phyloP scores from a whole-genome alignment of 2,797 vertebrate species.

The Myotis daubentonii region DNA sequence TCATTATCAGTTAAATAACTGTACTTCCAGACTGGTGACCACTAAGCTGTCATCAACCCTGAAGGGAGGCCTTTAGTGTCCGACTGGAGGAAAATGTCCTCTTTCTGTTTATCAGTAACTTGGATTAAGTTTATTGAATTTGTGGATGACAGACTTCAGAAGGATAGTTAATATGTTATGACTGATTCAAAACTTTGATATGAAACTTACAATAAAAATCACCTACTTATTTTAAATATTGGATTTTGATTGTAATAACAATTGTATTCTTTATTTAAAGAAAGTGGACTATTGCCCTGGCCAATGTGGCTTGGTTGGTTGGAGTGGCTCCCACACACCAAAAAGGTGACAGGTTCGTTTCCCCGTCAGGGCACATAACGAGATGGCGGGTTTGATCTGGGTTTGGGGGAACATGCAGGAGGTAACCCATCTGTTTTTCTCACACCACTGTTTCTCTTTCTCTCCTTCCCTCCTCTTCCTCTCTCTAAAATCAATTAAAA shows the following conservation, averaged over 20 bases:
- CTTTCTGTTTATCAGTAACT: neutral
- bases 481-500: neutral
- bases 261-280: neutral
- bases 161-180: neutral
- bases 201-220: neutral
- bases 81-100: neutral
- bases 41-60: neutral
- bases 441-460: neutral
- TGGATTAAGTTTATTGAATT: constrained; percentile 18
- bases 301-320: neutral
- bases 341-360: neutral
- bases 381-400: neutral
- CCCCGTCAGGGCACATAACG: neutral
- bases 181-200: constrained; percentile 38
- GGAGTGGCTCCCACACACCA: neutral
- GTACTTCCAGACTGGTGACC: neutral
- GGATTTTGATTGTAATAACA: neutral
- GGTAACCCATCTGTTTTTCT: neutral
- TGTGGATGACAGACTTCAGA: constrained; percentile 20
- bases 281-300: neutral
- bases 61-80: neutral
- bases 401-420: neutral
- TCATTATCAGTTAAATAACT: neutral
- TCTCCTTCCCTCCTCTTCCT: neutral
- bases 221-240: constrained; percentile 5